These are phyloP conservation scores for Melinaea marsaeus DNA, from an alignment of 2,888 invertebrate genomes.

Conservation along the genomic window DNA sequence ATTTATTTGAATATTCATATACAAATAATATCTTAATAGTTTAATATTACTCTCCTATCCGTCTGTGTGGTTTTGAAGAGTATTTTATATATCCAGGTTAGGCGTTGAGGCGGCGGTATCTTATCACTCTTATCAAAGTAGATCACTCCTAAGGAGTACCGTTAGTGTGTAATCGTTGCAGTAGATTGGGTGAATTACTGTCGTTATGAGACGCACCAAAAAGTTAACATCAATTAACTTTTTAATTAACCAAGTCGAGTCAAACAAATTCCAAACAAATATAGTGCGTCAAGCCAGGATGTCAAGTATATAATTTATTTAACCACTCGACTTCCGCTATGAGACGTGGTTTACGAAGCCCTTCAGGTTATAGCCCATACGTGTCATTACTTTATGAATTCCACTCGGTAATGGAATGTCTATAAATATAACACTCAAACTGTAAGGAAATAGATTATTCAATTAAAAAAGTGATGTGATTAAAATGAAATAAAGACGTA, in stretches of 20 bases:
- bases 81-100: slow-evolving; percentile 8
- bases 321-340: slow-evolving; percentile 4
- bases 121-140: slow-evolving; percentile 30
- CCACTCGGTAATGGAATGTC: not conserved
- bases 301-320: not conserved
- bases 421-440: not conserved
- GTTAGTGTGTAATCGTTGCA: not conserved
- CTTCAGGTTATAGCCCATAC: not conserved
- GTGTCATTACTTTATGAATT: not conserved
- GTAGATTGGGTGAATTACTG: not conserved
- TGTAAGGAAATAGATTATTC: not conserved
- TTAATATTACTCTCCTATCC: too few species aligned
- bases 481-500: slow-evolving; percentile 35
- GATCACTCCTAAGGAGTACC: slow-evolving; percentile 15
- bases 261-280: not conserved
- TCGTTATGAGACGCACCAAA: not conserved
- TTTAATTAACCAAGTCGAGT: not conserved
- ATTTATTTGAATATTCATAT: too few species aligned
- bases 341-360: slow-evolving; percentile 6
- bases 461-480: not conserved
- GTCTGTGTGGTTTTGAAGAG: too few species aligned
- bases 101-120: slow-evolving; percentile 18
- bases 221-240: not conserved
- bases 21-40: too few species aligned
- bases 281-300: not conserved